phyloP scores from a whole-genome alignment of 2,888 invertebrate species.

The Antheraea yamamai region DNA sequence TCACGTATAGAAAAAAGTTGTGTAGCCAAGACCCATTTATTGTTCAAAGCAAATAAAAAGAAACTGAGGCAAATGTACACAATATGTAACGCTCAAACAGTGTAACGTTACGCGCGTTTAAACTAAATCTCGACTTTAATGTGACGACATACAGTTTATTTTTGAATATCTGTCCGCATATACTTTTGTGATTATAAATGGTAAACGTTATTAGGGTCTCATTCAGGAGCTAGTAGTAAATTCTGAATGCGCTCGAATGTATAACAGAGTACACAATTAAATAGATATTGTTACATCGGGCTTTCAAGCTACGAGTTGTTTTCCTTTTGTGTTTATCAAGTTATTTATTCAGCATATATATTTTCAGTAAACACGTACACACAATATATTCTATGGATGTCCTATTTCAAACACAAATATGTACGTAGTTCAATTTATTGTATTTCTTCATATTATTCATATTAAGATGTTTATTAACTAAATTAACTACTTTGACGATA shows the following conservation, averaged over 20 bases:
- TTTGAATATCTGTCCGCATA: slow-evolving; percentile 28
- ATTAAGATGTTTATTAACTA: background rate
- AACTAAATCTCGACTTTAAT: slow-evolving; percentile 34
- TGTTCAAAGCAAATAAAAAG: slow-evolving; percentile 73
- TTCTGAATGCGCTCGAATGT: slow-evolving; percentile 62
- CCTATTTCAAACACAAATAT: background rate
- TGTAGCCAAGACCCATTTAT: slow-evolving; percentile 69
- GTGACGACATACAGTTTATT: slow-evolving; percentile 32
- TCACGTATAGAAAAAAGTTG: slow-evolving; percentile 62
- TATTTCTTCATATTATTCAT: background rate
- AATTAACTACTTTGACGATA: no score
- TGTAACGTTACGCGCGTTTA: slow-evolving; percentile 30
- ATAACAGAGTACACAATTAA: slow-evolving; percentile 58
- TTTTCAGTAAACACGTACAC: slow-evolving; percentile 6
- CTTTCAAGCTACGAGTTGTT: slow-evolving; percentile 40
- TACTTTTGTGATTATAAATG: slow-evolving; percentile 37
- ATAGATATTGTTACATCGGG: slow-evolving; percentile 44
- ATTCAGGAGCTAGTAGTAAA: slow-evolving; percentile 65
- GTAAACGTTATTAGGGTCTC: slow-evolving; percentile 60
- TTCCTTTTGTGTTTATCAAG: slow-evolving; percentile 11
- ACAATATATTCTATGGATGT: background rate
- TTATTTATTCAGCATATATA: slow-evolving; percentile 4
- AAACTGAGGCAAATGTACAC: slow-evolving; percentile 51
- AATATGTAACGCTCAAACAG: slow-evolving; percentile 38
- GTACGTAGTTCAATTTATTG: background rate